phyloP scores from a whole-genome alignment of 2,888 invertebrate genomes.

The Acanthacorydalis orientalis region DNA sequence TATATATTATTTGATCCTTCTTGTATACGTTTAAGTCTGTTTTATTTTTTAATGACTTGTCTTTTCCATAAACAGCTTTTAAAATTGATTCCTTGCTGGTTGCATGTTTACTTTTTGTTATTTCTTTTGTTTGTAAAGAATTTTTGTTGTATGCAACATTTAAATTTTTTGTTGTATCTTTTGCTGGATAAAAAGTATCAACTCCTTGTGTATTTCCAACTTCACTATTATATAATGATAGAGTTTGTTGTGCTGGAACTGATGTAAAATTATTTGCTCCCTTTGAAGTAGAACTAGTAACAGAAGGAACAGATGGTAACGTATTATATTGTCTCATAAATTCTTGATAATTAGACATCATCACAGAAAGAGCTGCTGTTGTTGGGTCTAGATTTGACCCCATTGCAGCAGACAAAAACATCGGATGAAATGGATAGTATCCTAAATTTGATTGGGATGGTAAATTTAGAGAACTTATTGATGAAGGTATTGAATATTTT shows the following conservation, averaged over 20 bases:
- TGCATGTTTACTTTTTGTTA: slow-evolving; percentile 1
- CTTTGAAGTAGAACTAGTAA: not conserved
- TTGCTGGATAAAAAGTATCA: not conserved
- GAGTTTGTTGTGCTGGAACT: not conserved
- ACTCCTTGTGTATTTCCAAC: not conserved
- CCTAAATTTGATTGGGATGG: not conserved
- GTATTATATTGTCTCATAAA: slow-evolving; percentile 21
- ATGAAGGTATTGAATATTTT: slow-evolving; percentile 13
- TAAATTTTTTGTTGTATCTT: not conserved
- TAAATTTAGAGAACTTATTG: slow-evolving; percentile 10
- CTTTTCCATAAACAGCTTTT: slow-evolving; percentile 5
- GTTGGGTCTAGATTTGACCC: slow-evolving; percentile 17
- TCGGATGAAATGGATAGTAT: slow-evolving; percentile 8
- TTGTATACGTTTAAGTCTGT: not conserved
- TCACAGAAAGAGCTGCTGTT: slow-evolving; percentile 13
- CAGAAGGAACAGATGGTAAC: slow-evolving; percentile 5
- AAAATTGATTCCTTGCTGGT: slow-evolving; percentile 3
- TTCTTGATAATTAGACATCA: slow-evolving; percentile 24
- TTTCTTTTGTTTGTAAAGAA: not conserved
- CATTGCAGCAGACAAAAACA: slow-evolving; percentile 17
- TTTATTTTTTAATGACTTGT: slow-evolving; percentile 2
- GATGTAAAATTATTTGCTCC: not conserved
- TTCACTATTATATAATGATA: not conserved
- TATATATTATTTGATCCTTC: slow-evolving; percentile 13
- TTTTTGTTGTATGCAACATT: not conserved